phyloP scores from a whole-genome alignment of 2,797 vertebrate genomes.

The Eulemur coronatus region DNA sequence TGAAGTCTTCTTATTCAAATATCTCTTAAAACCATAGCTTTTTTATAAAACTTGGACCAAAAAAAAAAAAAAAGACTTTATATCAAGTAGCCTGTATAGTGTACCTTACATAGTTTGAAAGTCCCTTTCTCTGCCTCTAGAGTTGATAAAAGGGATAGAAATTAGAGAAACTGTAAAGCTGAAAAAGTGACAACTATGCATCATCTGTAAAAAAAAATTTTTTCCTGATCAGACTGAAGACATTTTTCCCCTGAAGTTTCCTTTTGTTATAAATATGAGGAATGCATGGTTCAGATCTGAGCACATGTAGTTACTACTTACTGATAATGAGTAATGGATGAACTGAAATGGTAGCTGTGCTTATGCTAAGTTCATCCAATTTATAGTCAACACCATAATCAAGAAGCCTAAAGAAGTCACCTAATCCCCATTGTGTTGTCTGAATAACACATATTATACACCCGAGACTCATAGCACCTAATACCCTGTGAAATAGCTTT shows the following conservation, averaged over 20 bases:
- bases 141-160: slow-evolving; percentile 48
- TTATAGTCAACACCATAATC: slow-evolving; percentile 20
- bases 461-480: neutral
- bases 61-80: neutral
- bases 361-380: neutral
- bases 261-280: slow-evolving; percentile 11
- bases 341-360: neutral
- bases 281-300: neutral
- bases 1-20: slow-evolving; percentile 63
- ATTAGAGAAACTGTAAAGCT: slow-evolving; percentile 31
- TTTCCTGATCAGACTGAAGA: neutral
- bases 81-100: neutral
- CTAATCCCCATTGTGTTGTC: neutral
- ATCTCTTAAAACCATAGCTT: slow-evolving; percentile 16
- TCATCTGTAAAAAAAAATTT: neutral
- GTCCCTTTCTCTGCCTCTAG: neutral
- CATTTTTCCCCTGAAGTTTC: neutral
- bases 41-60: slow-evolving; percentile 9
- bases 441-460: neutral
- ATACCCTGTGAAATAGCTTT: slow-evolving; percentile 1
- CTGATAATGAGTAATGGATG: neutral
- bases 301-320: neutral
- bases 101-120: slow-evolving; percentile 38
- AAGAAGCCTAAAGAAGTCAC: slow-evolving; percentile 8
- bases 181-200: neutral